Evolutionary conservation across 2,797 vertebrate species (phyloP).

Genomic region (Parauchenoglanis punctatus): DNA sequence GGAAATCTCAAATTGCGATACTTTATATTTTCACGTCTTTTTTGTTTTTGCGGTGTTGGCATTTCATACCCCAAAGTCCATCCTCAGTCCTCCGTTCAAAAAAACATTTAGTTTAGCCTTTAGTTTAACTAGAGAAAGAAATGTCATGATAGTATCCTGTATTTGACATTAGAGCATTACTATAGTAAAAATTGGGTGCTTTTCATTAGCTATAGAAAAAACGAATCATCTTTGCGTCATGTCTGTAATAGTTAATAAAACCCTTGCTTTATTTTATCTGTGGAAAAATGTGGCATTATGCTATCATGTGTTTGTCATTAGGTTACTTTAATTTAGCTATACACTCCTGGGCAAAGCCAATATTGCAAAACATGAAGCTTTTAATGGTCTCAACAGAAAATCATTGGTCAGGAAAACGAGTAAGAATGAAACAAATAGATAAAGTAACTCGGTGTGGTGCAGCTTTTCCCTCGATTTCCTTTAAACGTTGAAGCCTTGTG

Average conservation of each 20-base stretch:
- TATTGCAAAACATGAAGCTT: too few species aligned
- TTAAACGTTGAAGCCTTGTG: too few species aligned
- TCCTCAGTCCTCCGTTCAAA: background rate
- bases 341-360: too few species aligned
- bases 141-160: background rate
- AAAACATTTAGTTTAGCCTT: background rate
- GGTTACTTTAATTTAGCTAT: background rate
- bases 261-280: background rate
- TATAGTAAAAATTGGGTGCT: background rate
- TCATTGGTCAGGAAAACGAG: too few species aligned
- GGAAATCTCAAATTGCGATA: background rate
- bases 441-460: too few species aligned
- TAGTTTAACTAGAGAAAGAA: background rate
- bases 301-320: background rate
- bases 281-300: background rate
- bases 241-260: background rate
- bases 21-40: background rate
- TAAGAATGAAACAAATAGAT: too few species aligned
- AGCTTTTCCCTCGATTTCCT: too few species aligned
- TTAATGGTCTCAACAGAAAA: too few species aligned
- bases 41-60: background rate
- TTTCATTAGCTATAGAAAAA: background rate
- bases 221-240: background rate
- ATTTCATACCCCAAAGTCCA: background rate
- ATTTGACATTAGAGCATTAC: background rate